phyloP scores from a whole-genome alignment of 2,797 vertebrate genomes.

The Hapalemur alaotrensis region DNA sequence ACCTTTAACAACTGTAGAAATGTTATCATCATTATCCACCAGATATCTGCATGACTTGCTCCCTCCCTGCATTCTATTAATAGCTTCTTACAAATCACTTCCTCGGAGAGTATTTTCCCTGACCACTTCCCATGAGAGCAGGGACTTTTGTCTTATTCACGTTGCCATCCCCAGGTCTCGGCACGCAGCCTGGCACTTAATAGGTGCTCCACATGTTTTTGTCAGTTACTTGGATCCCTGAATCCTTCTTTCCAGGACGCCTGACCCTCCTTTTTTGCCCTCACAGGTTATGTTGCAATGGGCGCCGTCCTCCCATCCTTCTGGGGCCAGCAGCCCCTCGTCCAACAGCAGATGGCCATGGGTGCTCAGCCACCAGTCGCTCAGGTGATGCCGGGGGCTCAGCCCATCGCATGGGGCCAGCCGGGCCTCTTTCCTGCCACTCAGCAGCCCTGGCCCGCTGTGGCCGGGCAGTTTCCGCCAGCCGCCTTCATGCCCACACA shows the following conservation, averaged over 20 bases:
- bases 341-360: conserved; percentile 94
- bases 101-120: background rate
- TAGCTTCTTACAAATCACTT: background rate
- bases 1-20: background rate
- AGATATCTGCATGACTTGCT: background rate
- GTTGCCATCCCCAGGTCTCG: too few species aligned
- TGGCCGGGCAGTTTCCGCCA: conserved; percentile 96
- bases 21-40: background rate
- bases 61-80: background rate
- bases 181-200: background rate
- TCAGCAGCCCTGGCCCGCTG: conserved; percentile 98
- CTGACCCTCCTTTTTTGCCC: conserved; percentile 29
- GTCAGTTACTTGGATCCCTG: background rate
- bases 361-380: conserved; percentile 95
- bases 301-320: conserved; percentile 96
- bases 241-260: background rate
- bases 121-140: background rate
- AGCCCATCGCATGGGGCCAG: conserved; percentile 97
- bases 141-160: background rate
- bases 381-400: conserved; percentile 97
- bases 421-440: conserved; percentile 95
- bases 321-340: conserved; percentile 97
- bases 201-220: rapidly evolving
- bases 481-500: conserved; percentile 99
- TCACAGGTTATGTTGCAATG: conserved; percentile 98